phyloP scores from a whole-genome alignment of 1,140 invertebrate species.

The Heliconius hermathena region DNA sequence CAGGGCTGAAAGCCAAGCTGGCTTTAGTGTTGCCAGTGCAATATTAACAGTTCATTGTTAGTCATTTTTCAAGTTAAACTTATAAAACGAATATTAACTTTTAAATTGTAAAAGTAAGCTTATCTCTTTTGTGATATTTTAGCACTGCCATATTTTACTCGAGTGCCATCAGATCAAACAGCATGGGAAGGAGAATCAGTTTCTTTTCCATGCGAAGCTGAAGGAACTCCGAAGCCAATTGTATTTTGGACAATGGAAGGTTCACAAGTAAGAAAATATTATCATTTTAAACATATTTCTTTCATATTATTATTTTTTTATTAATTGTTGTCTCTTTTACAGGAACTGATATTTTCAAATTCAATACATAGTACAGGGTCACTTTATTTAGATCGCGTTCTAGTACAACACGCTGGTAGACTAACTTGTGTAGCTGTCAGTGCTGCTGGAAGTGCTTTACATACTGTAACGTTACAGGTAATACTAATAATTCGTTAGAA shows the following conservation, averaged over 20 bases:
- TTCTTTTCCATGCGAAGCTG: slow-evolving; percentile 93
- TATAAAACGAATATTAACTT: neutral
- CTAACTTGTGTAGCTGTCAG: slow-evolving; percentile 74
- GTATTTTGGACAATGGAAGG: slow-evolving; percentile 94
- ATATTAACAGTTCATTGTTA: slow-evolving; percentile 78
- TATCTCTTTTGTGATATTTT: slow-evolving; percentile 37
- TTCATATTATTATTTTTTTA: slow-evolving; percentile 8
- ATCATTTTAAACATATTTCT: neutral
- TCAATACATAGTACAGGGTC: slow-evolving; percentile 60
- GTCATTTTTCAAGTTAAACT: slow-evolving; percentile 31
- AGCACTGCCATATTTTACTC: slow-evolving; percentile 95
- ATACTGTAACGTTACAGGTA: slow-evolving; percentile 71
- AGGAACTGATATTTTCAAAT: slow-evolving; percentile 75
- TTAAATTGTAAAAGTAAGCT: neutral
- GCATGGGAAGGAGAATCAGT: slow-evolving; percentile 90
- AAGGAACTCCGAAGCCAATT: slow-evolving; percentile 94
- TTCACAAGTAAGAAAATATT: slow-evolving; percentile 61
- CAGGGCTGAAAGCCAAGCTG: slow-evolving; percentile 78
- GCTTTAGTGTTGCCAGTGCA: slow-evolving; percentile 69
- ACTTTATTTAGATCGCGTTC: slow-evolving; percentile 68
- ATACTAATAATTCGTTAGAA: neutral
- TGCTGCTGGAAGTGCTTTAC: slow-evolving; percentile 72
- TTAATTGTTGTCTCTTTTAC: slow-evolving; percentile 27
- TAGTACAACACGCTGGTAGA: slow-evolving; percentile 67
- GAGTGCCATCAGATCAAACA: slow-evolving; percentile 92